These are phyloP conservation scores for Suncus etruscus DNA, from an alignment of 2,113 vertebrate genomes.

Conservation along the genomic window DNA sequence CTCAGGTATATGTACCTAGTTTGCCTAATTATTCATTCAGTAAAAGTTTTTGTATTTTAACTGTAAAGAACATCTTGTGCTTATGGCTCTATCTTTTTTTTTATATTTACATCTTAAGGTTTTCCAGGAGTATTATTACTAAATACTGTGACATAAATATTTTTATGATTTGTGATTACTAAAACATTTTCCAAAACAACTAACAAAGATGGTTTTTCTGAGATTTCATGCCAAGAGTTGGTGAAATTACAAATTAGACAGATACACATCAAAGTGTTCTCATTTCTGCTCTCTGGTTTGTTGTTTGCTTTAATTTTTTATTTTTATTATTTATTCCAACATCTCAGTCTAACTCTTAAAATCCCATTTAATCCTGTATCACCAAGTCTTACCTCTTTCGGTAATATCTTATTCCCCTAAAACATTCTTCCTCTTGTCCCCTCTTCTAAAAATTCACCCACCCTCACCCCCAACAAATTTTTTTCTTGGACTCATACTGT, in stretches of 20 bases:
- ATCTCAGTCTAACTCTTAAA: neutral
- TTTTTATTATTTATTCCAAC: neutral
- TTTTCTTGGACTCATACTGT: neutral
- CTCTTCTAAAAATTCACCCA: neutral
- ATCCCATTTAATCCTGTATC: neutral
- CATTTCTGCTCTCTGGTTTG: neutral
- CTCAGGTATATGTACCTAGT: neutral
- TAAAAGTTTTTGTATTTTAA: neutral
- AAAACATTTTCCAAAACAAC: neutral
- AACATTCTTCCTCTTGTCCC: neutral
- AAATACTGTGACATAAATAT: neutral
- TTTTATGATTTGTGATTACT: constrained; percentile 7
- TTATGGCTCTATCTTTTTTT: neutral
- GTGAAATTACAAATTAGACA: neutral
- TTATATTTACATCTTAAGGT: constrained; percentile 22
- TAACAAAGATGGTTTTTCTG: neutral
- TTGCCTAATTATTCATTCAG: constrained; percentile 12
- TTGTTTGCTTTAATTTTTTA: neutral
- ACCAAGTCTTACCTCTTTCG: neutral
- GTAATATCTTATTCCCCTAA: neutral
- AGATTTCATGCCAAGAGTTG: neutral
- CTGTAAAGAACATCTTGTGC: neutral
- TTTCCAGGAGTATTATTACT: constrained; percentile 30
- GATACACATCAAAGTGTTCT: neutral
- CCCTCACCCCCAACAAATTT: neutral